Conservation (phyloP, 2,113 vertebrate species). For the Aythya baeri region DNA sequence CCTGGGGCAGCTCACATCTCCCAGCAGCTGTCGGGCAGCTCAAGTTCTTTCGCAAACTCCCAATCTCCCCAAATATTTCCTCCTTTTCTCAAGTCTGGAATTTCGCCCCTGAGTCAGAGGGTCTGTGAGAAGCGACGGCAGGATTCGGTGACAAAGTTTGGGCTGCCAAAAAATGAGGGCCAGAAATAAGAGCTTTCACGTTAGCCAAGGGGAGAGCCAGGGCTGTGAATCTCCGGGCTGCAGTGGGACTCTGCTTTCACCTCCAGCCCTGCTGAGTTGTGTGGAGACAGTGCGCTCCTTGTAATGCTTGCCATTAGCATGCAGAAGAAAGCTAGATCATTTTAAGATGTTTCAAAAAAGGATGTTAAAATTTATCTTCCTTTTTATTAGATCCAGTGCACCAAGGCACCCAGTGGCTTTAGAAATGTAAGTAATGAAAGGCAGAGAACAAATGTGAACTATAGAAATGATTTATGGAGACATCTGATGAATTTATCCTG, state of each 20-base stretch:
- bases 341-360: constrained; percentile 52
- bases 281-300: not conserved
- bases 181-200: constrained; percentile 5
- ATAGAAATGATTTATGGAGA: constrained; percentile 58
- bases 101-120: constrained; percentile 9
- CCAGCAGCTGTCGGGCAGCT: constrained; percentile 45
- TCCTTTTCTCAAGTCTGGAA: not conserved
- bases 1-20: constrained; percentile 11
- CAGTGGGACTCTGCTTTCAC: not conserved
- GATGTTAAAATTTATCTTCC: constrained; percentile 62
- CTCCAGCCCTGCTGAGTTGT: not conserved
- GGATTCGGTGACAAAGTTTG: not conserved
- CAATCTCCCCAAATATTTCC: constrained; percentile 44
- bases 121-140: not conserved
- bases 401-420: constrained; percentile 40
- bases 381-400: constrained; percentile 51
- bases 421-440: constrained; percentile 61
- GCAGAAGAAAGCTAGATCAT: constrained; percentile 44
- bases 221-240: not conserved
- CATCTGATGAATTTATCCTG: constrained; percentile 60
- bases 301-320: constrained; percentile 28
- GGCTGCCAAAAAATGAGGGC: not conserved
- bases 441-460: constrained; percentile 47
- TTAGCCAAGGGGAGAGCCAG: not conserved
- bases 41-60: constrained; percentile 41